Conservation (phyloP, 2,113 vertebrate species). For the Coracopsis vasa region DNA sequence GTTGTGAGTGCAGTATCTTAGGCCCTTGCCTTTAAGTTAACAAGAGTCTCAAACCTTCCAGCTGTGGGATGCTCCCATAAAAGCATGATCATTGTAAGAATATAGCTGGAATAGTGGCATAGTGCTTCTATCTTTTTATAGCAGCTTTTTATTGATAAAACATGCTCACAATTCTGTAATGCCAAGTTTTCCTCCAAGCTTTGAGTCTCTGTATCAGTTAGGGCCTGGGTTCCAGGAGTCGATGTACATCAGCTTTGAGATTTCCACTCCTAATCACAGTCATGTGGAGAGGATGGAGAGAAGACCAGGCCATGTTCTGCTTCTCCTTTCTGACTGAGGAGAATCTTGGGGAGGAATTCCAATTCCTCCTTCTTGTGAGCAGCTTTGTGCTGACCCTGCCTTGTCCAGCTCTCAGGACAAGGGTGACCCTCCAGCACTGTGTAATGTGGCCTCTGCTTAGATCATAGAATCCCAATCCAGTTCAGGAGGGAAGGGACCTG, state of each 20-base stretch:
- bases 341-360: background rate
- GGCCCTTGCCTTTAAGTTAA: background rate
- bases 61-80: background rate
- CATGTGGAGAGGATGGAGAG: background rate
- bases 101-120: background rate
- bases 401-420: background rate
- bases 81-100: background rate
- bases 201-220: background rate
- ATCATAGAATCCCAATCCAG: background rate
- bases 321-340: background rate
- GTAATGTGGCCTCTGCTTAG: background rate
- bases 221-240: background rate
- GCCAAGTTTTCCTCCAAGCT: background rate
- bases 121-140: background rate
- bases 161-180: background rate
- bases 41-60: background rate
- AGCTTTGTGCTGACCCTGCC: background rate
- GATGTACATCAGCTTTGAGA: rapidly evolving
- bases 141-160: background rate
- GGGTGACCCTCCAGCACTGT: background rate
- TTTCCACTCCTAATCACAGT: background rate
- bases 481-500: background rate
- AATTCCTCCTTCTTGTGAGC: background rate
- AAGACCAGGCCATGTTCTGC: background rate
- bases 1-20: background rate